Evolutionary conservation across 2,888 invertebrate species (phyloP).

Genomic region (Nudaria mundana): DNA sequence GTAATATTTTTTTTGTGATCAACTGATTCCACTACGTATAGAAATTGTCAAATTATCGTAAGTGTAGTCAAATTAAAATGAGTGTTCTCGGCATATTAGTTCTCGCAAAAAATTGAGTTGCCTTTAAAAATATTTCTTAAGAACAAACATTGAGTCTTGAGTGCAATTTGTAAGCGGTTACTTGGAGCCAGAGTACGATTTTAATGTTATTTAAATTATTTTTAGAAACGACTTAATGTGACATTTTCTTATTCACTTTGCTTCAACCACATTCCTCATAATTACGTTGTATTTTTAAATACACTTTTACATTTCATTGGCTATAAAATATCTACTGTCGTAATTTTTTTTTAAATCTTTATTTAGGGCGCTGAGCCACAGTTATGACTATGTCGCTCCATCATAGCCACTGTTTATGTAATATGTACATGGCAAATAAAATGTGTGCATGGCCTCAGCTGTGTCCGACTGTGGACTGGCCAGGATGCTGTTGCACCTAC

Average conservation of each 20-base stretch:
- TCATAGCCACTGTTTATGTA: too few species aligned
- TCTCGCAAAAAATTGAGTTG: slow-evolving; percentile 18
- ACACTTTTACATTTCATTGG: neutral
- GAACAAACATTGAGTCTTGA: slow-evolving; percentile 25
- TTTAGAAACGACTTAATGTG: neutral
- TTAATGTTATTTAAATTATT: slow-evolving; percentile 5
- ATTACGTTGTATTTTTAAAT: neutral
- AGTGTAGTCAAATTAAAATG: slow-evolving; percentile 36
- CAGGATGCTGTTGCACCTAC: too few species aligned
- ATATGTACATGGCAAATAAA: too few species aligned
- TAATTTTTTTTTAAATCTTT: too few species aligned
- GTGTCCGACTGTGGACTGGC: too few species aligned
- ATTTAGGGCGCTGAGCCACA: too few species aligned
- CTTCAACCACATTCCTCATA: slow-evolving; percentile 1
- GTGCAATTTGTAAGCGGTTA: slow-evolving; percentile 28
- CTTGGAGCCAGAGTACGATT: slow-evolving; percentile 16
- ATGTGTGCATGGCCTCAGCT: too few species aligned
- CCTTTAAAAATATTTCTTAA: slow-evolving; percentile 25
- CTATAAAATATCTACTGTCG: neutral
- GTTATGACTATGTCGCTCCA: too few species aligned
- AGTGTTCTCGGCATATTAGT: slow-evolving; percentile 22
- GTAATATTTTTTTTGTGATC: too few species aligned
- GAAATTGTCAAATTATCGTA: slow-evolving; percentile 42
- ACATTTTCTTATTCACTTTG: neutral
- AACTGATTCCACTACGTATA: neutral